Evolutionary conservation across 2,888 invertebrate species (phyloP), one percentile per base, ranked within the genome.

Genomic region (Campoplex capitator): DNA sequence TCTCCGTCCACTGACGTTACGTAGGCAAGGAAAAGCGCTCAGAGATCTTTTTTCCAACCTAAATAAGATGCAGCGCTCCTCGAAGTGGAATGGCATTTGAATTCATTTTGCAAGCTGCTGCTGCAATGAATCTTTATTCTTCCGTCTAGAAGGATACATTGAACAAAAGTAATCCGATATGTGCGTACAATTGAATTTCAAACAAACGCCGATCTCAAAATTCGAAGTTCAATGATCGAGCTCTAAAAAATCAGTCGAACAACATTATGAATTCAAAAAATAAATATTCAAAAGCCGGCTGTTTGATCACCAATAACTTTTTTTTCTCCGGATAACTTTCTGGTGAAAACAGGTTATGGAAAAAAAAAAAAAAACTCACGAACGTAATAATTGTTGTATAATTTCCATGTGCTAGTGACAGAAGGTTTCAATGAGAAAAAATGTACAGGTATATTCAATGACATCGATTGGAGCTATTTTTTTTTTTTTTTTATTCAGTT

Each of bases 381-480:
- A 28, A 62, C 62, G 13, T 16, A 32, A 62, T 62, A 62, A 32
- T 13, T 62, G 16, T 62, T 16, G 45, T 8, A 65, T 62, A 65
- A 76, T 65, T 76, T 51, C 28, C 48, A 48, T 48, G 38, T 51
- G 7, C 13, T 67, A 56, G 56, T 54, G 54, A 78, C 32, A 51
- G 28, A 23, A 68, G n/a, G 54, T 78, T 13, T 51, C 73, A 51
- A 51, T 51, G 48, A 48, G 65, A 51, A 77, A 74, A 54, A 80
- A 58, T 48, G 28, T n/a, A 45, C 38, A 42, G 56, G 68, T 56
- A 68, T 75, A 42, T 62, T 4, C 13, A 16, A 42, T 45, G 65
- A 81, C 65, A 73, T 67, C 75, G 62, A 51, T 38, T 51, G 16
- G 32, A 62, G 16, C 62, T 68, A 51, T 42, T 48, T 48, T 74